Evolutionary conservation across 2,797 vertebrate species (phyloP).

Genomic region (Falco novaeseelandiae): DNA sequence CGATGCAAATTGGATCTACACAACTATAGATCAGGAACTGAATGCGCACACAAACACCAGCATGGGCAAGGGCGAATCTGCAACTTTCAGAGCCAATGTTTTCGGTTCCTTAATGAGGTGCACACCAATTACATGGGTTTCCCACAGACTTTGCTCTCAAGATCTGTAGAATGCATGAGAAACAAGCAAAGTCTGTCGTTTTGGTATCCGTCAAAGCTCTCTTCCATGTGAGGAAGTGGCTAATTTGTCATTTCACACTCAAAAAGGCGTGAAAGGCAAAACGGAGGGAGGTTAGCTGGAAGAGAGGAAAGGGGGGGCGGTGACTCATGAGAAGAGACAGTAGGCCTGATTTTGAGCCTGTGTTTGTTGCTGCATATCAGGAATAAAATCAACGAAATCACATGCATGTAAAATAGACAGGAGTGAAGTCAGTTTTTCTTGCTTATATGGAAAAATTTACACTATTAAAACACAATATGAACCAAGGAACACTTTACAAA

Average conservation of each 20-base stretch:
- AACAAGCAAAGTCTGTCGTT: constrained; percentile 64
- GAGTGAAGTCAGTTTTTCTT: not conserved
- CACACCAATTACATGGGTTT: constrained; percentile 33
- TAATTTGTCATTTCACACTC: constrained; percentile 81
- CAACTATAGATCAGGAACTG: not conserved
- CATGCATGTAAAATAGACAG: not conserved
- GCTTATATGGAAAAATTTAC: not conserved
- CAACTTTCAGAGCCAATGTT: not conserved
- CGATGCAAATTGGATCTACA: not conserved
- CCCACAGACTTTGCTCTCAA: constrained; percentile 65
- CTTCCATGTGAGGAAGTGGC: constrained; percentile 74
- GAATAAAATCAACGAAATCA: not conserved
- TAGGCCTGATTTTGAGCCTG: constrained; percentile 28
- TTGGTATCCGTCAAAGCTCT: constrained; percentile 70
- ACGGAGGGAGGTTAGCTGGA: constrained; percentile 27
- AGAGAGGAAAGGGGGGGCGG: not conserved
- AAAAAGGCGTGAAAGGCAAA: constrained; percentile 73
- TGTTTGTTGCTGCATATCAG: constrained; percentile 35
- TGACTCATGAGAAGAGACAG: constrained; percentile 14
- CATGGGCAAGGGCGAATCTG: not conserved
- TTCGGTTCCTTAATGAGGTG: constrained; percentile 21
- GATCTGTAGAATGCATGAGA: constrained; percentile 64
- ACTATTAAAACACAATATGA: constrained; percentile 16
- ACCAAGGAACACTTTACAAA: constrained; percentile 43
- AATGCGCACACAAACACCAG: not conserved